These are phyloP conservation scores for Falco biarmicus DNA, from an alignment of 2,797 vertebrate species.

Conservation along the genomic window DNA sequence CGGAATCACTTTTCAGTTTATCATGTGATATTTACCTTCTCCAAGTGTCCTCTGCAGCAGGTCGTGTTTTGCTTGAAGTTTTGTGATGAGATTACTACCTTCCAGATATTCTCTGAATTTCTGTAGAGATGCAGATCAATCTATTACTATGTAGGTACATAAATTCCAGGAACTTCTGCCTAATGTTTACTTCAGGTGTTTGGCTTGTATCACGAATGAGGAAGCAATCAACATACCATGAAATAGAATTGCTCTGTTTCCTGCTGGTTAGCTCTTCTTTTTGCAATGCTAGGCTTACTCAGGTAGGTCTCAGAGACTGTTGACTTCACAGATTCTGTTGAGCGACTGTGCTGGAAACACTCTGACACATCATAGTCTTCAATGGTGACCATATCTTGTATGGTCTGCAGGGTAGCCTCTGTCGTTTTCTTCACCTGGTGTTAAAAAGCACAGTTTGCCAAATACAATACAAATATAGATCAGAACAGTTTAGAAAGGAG, in stretches of 20 bases:
- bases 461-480: background rate
- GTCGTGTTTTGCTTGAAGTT: constrained; percentile 98
- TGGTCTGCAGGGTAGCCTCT: constrained; percentile 95
- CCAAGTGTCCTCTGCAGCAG: constrained; percentile 93
- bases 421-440: constrained; percentile 96
- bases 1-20: background rate
- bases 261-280: constrained; percentile 97
- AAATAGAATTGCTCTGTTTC: constrained; percentile 99
- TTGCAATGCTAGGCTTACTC: constrained; percentile 97
- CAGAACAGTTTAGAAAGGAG: background rate
- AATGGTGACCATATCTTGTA: constrained; percentile 98
- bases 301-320: constrained; percentile 96
- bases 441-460: background rate
- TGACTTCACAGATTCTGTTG: constrained; percentile 96
- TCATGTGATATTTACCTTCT: constrained; percentile 85
- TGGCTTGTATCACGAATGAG: background rate
- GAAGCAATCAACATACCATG: constrained; percentile 82
- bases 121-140: constrained; percentile 84
- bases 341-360: constrained; percentile 98
- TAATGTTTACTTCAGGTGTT: background rate
- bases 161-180: constrained; percentile 5
- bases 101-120: constrained; percentile 98
- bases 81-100: constrained; percentile 98
- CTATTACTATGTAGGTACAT: background rate
- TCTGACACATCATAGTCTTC: constrained; percentile 98